Conservation (phyloP, 1,140 invertebrate species). For the Pachyrhynchus sulphureomaculatus region DNA sequence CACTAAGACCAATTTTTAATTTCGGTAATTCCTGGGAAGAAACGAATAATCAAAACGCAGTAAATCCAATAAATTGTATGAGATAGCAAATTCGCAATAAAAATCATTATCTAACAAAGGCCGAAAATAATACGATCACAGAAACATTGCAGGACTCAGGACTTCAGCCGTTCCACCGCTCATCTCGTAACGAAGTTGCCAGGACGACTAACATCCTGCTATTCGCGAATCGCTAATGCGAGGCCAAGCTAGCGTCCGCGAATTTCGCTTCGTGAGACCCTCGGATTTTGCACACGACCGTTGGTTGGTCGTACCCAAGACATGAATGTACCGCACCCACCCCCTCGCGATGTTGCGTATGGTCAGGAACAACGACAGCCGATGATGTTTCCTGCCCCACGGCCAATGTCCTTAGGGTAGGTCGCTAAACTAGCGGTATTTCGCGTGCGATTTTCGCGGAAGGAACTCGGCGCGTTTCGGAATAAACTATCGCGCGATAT, state of each 20-base stretch:
- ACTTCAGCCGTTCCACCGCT: background rate
- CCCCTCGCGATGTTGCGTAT: constrained; percentile 42
- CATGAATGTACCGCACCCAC: constrained; percentile 35
- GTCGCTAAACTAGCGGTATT: constrained; percentile 46
- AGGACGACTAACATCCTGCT: constrained; percentile 23
- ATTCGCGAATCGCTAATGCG: constrained; percentile 3
- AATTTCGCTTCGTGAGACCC: constrained; percentile 20
- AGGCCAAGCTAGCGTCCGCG: constrained; percentile 2
- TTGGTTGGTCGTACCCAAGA: constrained; percentile 33
- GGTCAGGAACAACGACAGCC: constrained; percentile 46
- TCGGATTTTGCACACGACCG: constrained; percentile 33
- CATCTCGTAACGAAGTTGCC: constrained; percentile 1
- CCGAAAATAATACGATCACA: too few species aligned
- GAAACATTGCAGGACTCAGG: too few species aligned
- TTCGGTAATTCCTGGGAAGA: too few species aligned
- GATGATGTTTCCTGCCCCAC: constrained; percentile 33
- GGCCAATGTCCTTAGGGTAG: constrained; percentile 49
- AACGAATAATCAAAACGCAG: too few species aligned
- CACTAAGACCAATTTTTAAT: too few species aligned
- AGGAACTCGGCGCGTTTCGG: constrained; percentile 10
- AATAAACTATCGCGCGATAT: too few species aligned
- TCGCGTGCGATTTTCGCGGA: constrained; percentile 36
- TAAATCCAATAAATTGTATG: too few species aligned
- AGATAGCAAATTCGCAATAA: too few species aligned
- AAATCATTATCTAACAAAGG: too few species aligned